These are phyloP conservation scores for Aphelinus atriplicis DNA, from an alignment of 1,140 invertebrate genomes.

Conservation along the genomic window DNA sequence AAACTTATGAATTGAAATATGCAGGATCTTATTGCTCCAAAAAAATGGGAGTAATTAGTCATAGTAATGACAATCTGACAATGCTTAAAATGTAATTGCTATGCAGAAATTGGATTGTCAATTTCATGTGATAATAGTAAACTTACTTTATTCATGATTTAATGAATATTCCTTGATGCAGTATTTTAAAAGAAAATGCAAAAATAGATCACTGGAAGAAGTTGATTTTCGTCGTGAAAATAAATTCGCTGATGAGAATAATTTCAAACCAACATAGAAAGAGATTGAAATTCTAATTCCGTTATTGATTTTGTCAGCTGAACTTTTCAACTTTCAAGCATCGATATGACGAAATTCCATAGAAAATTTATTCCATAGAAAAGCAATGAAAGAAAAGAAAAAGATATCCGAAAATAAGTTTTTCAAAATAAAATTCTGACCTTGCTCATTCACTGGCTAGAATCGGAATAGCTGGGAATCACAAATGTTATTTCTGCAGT, in stretches of 20 bases:
- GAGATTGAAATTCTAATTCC: not conserved
- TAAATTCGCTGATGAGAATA: constrained; percentile 4
- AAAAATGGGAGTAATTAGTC: not conserved
- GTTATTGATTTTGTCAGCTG: not conserved
- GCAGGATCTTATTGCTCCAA: not conserved
- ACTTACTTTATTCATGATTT: not conserved
- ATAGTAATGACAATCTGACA: not conserved
- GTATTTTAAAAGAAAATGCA: constrained; percentile 9
- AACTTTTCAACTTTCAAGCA: not conserved
- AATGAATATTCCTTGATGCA: not conserved
- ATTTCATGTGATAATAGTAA: not conserved
- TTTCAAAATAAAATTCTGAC: not conserved
- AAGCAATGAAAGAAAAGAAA: too few species aligned
- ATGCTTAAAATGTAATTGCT: not conserved
- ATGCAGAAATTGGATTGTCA: not conserved
- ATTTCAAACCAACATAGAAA: not conserved
- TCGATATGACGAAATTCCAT: not conserved
- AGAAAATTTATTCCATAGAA: too few species aligned
- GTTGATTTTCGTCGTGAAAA: not conserved
- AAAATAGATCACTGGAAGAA: constrained; percentile 2
- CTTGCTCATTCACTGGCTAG: too few species aligned
- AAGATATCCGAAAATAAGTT: not conserved
- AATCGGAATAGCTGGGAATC: too few species aligned
- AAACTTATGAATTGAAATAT: not conserved
- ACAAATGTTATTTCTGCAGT: too few species aligned